Base-by-base conservation (phyloP, 2,797 vertebrate species). In the Crocidura indochinensis region DNA sequence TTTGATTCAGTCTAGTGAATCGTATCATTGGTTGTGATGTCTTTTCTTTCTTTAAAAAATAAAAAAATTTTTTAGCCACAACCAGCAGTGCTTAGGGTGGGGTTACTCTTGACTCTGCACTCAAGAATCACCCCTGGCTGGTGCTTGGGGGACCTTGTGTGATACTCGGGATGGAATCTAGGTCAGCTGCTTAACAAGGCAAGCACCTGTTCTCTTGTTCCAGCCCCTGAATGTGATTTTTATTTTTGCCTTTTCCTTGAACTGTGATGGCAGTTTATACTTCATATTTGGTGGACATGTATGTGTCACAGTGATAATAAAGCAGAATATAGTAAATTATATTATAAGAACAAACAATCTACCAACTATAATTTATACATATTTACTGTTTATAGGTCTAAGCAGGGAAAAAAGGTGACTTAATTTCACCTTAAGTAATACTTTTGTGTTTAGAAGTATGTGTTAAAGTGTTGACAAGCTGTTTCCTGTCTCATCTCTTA, bases 401-500 rank as follows among this genome's bases (percentile, higher is more conserved):
- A 93, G 75, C 5, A 78, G 0, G 11, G 27, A 27, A 74, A 87
- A 82, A 69, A 72, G 60, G 8, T 15, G 71, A 2, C 38, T 78
- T 73, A 51, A 1, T 79, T 80, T 90, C 10, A 62, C 8, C 29
- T 11, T 72, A 71, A 77, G 19, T 74, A 83, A 47, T 82, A 84
- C 17, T 81, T 89, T 15, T 29, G 12, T 78, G 31, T 64, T 89
- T 87, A 75, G 88, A 69, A 46, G 27, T 92, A 0, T 79, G 80
- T 69, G 27, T 31, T 26, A 24, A 65, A 53, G 22, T 76, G 27
- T 64, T 87, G 22, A 26, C 2, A 19, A 67, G 49, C 85, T 78
- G 91, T 79, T 11, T 38, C 56, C 85, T 78, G 91, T 79, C 17
- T 49, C 51, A 0, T 96, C 49, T 95, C 44, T 81, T 96, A 99